Conservation (phyloP, 2,888 invertebrate genomes). For the Oligia strigilis region DNA sequence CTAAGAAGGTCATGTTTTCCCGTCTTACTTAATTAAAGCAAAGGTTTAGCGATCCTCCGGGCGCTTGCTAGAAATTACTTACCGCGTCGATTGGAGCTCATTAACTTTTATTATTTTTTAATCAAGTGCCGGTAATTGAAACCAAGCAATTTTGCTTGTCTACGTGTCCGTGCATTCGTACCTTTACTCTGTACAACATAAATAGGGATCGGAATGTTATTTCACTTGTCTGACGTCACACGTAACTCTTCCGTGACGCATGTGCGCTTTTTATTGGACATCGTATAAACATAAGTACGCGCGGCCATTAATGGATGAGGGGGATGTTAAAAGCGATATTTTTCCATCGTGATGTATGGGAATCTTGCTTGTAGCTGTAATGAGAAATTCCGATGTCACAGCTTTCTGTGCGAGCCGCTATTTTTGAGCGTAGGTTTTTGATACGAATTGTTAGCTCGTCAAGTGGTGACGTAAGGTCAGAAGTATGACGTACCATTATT, state of each 20-base stretch:
- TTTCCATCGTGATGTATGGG: slow-evolving; percentile 88
- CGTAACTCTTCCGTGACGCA: slow-evolving; percentile 69
- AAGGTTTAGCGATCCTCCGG: slow-evolving; percentile 71
- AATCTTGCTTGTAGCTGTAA: slow-evolving; percentile 86
- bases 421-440: slow-evolving; percentile 75
- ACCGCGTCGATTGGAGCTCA: slow-evolving; percentile 72
- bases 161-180: slow-evolving; percentile 25
- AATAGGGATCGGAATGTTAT: slow-evolving; percentile 59
- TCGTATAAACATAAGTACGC: slow-evolving; percentile 74
- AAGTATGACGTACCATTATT: slow-evolving; percentile 55
- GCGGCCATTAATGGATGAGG: slow-evolving; percentile 82
- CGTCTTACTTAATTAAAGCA: slow-evolving; percentile 79
- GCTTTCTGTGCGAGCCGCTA: slow-evolving; percentile 80
- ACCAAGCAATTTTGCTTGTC: slow-evolving; percentile 48
- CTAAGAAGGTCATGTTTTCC: slow-evolving; percentile 74
- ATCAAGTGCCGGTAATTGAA: slow-evolving; percentile 71
- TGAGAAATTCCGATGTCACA: slow-evolving; percentile 89
- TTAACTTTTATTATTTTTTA: slow-evolving; percentile 76
- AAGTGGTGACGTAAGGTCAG: slow-evolving; percentile 59
- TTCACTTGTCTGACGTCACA: slow-evolving; percentile 56
- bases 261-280: slow-evolving; percentile 73
- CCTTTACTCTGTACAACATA: slow-evolving; percentile 32
- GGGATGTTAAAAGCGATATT: slow-evolving; percentile 87
- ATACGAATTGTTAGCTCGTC: slow-evolving; percentile 69
- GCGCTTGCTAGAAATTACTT: slow-evolving; percentile 73